These are phyloP conservation scores for Uropetala carovei DNA, from an alignment of 2,888 invertebrate species.

Conservation along the genomic window DNA sequence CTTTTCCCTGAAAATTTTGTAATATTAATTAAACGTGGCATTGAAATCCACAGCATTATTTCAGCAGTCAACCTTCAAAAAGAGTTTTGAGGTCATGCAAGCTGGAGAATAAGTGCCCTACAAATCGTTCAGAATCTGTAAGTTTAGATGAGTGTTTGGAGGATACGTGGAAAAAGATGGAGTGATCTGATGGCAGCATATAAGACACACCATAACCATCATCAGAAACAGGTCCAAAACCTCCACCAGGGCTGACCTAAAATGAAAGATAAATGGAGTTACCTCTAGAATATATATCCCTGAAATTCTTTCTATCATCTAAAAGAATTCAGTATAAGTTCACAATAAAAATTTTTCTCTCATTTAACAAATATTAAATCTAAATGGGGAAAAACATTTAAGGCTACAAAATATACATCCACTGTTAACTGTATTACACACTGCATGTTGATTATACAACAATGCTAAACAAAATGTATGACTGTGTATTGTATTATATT, in stretches of 20 bases:
- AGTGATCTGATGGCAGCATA: conserved; percentile 75
- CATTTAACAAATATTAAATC: no score
- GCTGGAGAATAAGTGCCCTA: conserved; percentile 73
- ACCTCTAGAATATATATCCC: no score
- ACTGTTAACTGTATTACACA: no score
- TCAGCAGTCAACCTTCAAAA: conserved; percentile 70
- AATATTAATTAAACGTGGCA: conserved; percentile 21
- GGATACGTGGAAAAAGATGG: conserved; percentile 76
- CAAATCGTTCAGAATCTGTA: conserved; percentile 74
- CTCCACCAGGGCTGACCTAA: conserved; percentile 76
- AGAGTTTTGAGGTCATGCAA: conserved; percentile 73
- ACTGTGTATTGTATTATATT: no score
- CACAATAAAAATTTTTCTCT: no score
- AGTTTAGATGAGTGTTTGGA: conserved; percentile 73
- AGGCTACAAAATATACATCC: no score
- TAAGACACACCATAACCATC: conserved; percentile 76
- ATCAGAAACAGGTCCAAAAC: conserved; percentile 76
- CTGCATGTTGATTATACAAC: no score
- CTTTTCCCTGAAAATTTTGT: conserved; percentile 53
- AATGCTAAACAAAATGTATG: no score
- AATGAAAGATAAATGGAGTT: conserved; percentile 61
- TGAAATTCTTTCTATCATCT: no score
- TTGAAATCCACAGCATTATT: conserved; percentile 3
- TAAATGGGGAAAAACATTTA: no score
- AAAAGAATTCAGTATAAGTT: no score